Evolutionary conservation across 1,140 invertebrate species (phyloP).

Genomic region (Brachionus asplanchnoidis): DNA sequence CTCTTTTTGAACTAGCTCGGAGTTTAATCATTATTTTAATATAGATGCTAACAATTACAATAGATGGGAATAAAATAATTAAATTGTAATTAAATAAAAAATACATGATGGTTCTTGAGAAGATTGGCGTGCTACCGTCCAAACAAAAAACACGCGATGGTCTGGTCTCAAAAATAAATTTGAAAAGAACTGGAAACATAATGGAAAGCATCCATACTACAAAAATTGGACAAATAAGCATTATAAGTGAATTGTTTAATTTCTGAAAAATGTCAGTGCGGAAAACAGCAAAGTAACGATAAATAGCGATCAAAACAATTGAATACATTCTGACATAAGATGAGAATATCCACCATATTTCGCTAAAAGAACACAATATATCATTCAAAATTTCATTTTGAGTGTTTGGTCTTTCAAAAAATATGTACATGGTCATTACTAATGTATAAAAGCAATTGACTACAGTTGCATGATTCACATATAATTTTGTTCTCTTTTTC

Average conservation of each 20-base stretch:
- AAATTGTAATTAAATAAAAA: slow-evolving; percentile 7
- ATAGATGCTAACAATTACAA: not conserved
- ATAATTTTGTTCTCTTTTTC: slow-evolving; percentile 11
- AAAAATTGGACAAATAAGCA: not conserved
- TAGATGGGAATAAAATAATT: not conserved
- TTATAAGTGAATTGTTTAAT: not conserved
- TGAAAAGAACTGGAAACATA: not conserved
- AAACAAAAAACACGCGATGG: slow-evolving; percentile 10
- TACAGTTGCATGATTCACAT: slow-evolving; percentile 3
- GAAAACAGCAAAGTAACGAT: not conserved
- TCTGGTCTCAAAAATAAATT: not conserved
- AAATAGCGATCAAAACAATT: not conserved
- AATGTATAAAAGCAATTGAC: not conserved
- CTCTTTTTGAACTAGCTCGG: not conserved
- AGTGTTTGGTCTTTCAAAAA: not conserved
- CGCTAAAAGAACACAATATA: not conserved
- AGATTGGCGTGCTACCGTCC: not conserved
- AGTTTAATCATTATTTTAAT: slow-evolving; percentile 23
- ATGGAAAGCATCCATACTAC: not conserved
- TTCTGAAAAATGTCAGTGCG: not conserved
- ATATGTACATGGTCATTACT: slow-evolving; percentile 10
- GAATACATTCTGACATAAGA: slow-evolving; percentile 4
- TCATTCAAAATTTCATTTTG: not conserved
- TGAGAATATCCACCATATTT: slow-evolving; percentile 30
- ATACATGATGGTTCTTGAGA: not conserved